These are phyloP conservation scores for Phrynocephalus forsythii DNA, from an alignment of 2,797 vertebrate species.

Conservation along the genomic window DNA sequence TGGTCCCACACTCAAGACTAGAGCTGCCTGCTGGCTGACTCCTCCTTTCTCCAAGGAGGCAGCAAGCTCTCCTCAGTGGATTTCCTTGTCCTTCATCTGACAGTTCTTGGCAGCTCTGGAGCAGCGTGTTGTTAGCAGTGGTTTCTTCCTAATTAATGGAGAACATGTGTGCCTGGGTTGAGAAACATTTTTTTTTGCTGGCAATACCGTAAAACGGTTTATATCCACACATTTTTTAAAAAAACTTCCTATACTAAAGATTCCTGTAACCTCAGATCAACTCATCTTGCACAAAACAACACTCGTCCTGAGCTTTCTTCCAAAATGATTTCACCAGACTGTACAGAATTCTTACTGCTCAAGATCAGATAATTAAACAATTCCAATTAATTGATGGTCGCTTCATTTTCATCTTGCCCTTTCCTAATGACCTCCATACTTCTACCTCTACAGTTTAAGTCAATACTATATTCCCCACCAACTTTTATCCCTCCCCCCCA, in stretches of 20 bases:
- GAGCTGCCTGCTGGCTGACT: background rate
- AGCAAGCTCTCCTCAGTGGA: slow-evolving; percentile 56
- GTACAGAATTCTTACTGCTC: slow-evolving; percentile 65
- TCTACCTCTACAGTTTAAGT: background rate
- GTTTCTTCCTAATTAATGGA: slow-evolving; percentile 73
- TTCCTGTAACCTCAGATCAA: slow-evolving; percentile 75
- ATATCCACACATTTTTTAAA: slow-evolving; percentile 51
- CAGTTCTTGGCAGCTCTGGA: slow-evolving; percentile 72
- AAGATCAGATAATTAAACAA: slow-evolving; percentile 60
- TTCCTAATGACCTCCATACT: background rate
- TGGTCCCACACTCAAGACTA: fast-evolving
- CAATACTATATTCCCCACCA: slow-evolving; percentile 3
- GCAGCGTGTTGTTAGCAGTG: slow-evolving; percentile 75
- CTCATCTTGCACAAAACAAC: slow-evolving; percentile 61
- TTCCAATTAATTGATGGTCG: background rate
- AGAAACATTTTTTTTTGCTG: slow-evolving; percentile 58
- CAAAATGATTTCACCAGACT: slow-evolving; percentile 68
- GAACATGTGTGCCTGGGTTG: slow-evolving; percentile 73
- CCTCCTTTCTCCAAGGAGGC: slow-evolving; percentile 30
- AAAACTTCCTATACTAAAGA: slow-evolving; percentile 69
- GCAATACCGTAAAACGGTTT: slow-evolving; percentile 70
- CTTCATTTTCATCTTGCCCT: background rate
- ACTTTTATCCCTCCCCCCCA: slow-evolving; percentile 59
- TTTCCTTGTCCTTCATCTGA: slow-evolving; percentile 72
- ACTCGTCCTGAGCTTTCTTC: slow-evolving; percentile 58